A percentile compares a stretch with the other conserved stretches of the same genome.
phyloP scores from a whole-genome alignment of 2,888 invertebrate species.

The Bombylius major region DNA sequence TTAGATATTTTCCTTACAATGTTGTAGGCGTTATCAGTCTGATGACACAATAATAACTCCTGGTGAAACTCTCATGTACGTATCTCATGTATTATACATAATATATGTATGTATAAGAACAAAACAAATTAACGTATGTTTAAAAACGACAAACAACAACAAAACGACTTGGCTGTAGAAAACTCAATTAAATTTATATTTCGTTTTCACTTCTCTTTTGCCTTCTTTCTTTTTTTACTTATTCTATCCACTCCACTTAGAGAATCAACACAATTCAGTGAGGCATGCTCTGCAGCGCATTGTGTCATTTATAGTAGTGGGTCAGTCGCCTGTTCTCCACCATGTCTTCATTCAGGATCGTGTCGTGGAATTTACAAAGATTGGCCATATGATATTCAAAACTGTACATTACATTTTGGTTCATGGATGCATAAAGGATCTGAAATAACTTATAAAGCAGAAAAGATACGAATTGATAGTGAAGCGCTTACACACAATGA shows the following conservation, averaged over 20 bases:
- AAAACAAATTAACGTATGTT: too few relatives aligned
- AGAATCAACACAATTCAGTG: slow-evolving; percentile 4
- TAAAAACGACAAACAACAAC: too few relatives aligned
- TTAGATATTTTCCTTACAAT: too few relatives aligned
- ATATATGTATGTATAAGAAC: too few relatives aligned
- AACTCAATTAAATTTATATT: too few relatives aligned
- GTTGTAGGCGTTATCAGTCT: too few relatives aligned
- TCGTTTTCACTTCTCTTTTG: too few relatives aligned
- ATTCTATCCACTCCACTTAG: background rate
- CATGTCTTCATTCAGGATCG: slow-evolving; percentile 42
- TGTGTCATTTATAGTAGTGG: slow-evolving; percentile 44
- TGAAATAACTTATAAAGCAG: slow-evolving; percentile 3
- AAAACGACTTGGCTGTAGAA: too few relatives aligned
- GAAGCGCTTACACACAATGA: slow-evolving; percentile 38
- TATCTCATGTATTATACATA: too few relatives aligned
- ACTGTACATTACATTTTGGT: slow-evolving; percentile 50
- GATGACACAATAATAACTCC: too few relatives aligned
- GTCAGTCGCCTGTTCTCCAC: slow-evolving; percentile 46
- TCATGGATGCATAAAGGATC: slow-evolving; percentile 40
- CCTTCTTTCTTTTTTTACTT: too few relatives aligned
- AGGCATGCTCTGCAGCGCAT: slow-evolving; percentile 32
- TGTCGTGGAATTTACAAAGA: slow-evolving; percentile 45
- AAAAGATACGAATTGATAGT: background rate
- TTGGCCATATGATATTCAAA: slow-evolving; percentile 57
- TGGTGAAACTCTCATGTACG: too few relatives aligned